Base-by-base conservation (phyloP, 2,797 vertebrate genomes). In the Mus minutoides region DNA sequence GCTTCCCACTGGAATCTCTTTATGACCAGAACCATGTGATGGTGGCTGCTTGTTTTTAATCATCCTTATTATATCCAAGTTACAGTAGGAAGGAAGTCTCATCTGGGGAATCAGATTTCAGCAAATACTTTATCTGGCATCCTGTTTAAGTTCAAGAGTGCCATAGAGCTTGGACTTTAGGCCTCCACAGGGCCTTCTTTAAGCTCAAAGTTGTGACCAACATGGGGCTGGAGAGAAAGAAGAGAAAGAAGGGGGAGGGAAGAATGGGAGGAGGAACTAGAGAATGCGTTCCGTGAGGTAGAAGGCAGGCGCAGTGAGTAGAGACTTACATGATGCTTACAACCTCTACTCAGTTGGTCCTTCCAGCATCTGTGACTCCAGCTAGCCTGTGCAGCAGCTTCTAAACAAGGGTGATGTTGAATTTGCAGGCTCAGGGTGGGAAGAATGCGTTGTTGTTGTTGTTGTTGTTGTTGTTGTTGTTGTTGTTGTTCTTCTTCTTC, bases 61-160 rank as follows among this genome's bases (percentile, higher is more conserved):
- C 52, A 80, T 80, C 86, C 67, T 29, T 2, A 0, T 78, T 87
- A 13, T 37, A 67, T 56, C 10, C 58, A 49, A 0, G 79, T 79
- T 67, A 67, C 31, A 21, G 79, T 26, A 5, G 40, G 78, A 96
- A 90, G 84, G 82, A 96, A 90, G 84, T 92, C 52, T 90, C 91
- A 62, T 0, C 22, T 49, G 40, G 62, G 77, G 40, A 58, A 67
- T 52, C 40, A 73, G 56, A 37, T 52, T 31, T 64, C 34, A 21
- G 37, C 73, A 64, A 88, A 64, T n/a, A 29, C 56, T 80, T 79
- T 12, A 31, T 79, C 54, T 80, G 79, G 67, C 46, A 17, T 49
- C 77, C 49, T 3, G 4, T 60, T 3, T 17, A 79, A 86, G 67
- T 24, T 19, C 13, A 52, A 2, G 54, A 29, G 67, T 52, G 37